These are phyloP conservation scores for Drosophila longiperda DNA, from an alignment of 2,888 invertebrate genomes.

Conservation along the genomic window DNA sequence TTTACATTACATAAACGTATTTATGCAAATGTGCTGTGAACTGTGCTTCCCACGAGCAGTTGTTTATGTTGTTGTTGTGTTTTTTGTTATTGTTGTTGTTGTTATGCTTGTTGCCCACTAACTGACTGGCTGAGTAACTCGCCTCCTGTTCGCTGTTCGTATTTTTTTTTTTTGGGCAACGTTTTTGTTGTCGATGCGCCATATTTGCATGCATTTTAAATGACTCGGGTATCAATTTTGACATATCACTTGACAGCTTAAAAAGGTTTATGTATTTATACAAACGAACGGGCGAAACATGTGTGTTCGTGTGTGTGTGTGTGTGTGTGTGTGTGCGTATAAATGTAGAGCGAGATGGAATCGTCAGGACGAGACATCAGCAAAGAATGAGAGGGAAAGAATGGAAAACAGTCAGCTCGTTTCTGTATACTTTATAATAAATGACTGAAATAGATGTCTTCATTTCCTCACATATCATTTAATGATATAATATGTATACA, in stretches of 20 bases:
- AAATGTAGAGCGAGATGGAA: constrained; percentile 15
- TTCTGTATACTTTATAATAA: constrained; percentile 4
- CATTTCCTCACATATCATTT: not conserved
- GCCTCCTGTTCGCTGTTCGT: constrained; percentile 15
- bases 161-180: constrained; percentile 34
- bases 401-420: not conserved
- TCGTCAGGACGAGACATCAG: not conserved
- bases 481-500: not conserved
- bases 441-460: not conserved
- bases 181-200: constrained; percentile 61
- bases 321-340: constrained; percentile 20
- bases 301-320: constrained; percentile 11
- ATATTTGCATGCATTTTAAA: constrained; percentile 81
- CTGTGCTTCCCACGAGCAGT: constrained; percentile 57
- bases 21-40: constrained; percentile 76
- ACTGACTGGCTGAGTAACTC: constrained; percentile 60
- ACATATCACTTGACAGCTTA: constrained; percentile 82
- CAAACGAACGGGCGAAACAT: constrained; percentile 55
- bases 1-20: constrained; percentile 79
- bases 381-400: not conserved
- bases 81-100: constrained; percentile 24
- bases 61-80: constrained; percentile 25
- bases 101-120: constrained; percentile 50
- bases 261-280: constrained; percentile 82
- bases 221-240: constrained; percentile 82